A percentile compares a stretch with the other conserved stretches of the same genome.
Conservation (phyloP, 92 coral and sea anemone genomes). For the Epizoanthus scotinus region DNA sequence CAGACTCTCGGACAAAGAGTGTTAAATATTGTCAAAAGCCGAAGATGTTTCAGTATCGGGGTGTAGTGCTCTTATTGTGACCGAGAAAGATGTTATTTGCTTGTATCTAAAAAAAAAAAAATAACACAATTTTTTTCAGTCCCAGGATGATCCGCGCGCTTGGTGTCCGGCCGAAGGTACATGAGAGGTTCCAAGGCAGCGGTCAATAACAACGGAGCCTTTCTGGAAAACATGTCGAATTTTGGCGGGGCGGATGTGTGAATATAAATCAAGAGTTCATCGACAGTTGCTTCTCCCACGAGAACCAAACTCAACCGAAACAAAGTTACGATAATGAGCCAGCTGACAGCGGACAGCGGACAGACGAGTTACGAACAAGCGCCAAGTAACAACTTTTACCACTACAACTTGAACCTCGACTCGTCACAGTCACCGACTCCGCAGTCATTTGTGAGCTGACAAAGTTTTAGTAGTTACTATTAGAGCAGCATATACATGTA, state of each 20-base stretch:
- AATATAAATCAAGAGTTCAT: conserved; percentile 84
- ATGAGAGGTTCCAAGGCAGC: conserved; percentile 54
- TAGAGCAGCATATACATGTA: too few relatives aligned
- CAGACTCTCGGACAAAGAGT: too few relatives aligned
- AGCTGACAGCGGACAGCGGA: conserved; percentile 1
- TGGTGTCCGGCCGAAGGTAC: neutral
- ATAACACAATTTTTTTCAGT: too few relatives aligned
- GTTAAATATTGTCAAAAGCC: too few relatives aligned
- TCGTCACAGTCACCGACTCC: conserved; percentile 19
- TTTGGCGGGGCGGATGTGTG: conserved; percentile 71
- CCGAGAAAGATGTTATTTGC: too few relatives aligned
- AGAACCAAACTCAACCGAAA: conserved; percentile 56
- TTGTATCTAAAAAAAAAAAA: too few relatives aligned
- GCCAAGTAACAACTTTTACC: conserved; percentile 15
- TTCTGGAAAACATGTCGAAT: conserved; percentile 79
- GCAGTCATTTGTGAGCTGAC: conserved; percentile 53
- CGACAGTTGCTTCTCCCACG: conserved; percentile 80
- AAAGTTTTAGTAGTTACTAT: conserved; percentile 62
- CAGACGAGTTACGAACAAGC: conserved; percentile 50
- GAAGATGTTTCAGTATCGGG: too few relatives aligned
- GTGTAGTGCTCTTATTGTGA: too few relatives aligned
- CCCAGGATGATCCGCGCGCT: too few relatives aligned
- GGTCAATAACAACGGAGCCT: conserved; percentile 68
- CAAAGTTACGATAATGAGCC: conserved; percentile 46
- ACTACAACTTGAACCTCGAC: conserved; percentile 34